These are phyloP conservation scores for Vanacampus margaritifer DNA, from an alignment of 2,113 vertebrate genomes.

Conservation along the genomic window DNA sequence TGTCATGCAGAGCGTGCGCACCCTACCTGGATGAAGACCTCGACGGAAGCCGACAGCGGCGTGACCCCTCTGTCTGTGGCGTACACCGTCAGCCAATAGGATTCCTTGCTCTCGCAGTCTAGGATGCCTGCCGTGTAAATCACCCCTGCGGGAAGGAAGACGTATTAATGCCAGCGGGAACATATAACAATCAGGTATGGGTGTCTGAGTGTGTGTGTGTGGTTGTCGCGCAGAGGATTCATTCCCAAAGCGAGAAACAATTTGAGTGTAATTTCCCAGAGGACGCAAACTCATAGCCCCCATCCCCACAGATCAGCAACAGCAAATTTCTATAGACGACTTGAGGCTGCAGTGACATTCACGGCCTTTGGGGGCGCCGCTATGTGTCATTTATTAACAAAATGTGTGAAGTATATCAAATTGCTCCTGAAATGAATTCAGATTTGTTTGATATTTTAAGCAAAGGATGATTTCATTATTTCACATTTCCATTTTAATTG, in stretches of 20 bases:
- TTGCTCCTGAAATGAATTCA: no score
- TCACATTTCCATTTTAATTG: neutral
- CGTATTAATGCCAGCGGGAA: conserved; percentile 22
- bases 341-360: neutral
- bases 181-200: conserved; percentile 31
- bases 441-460: no score
- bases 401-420: no score
- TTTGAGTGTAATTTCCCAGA: conserved; percentile 46
- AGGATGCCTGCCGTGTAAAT: conserved; percentile 90
- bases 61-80: conserved; percentile 86
- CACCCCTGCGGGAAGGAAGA: conserved; percentile 74
- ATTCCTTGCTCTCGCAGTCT: conserved; percentile 87
- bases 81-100: conserved; percentile 90
- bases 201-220: conserved; percentile 6
- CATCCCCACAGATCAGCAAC: neutral
- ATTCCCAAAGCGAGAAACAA: conserved; percentile 29
- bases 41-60: conserved; percentile 84
- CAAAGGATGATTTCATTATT: no score
- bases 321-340: neutral
- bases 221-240: conserved; percentile 23
- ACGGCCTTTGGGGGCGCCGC: neutral
- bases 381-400: no score
- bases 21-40: conserved; percentile 86
- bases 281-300: neutral
- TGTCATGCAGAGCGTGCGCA: conserved; percentile 1